Conservation (phyloP, 2,113 vertebrate genomes). For the Corythoichthys intestinalis region DNA sequence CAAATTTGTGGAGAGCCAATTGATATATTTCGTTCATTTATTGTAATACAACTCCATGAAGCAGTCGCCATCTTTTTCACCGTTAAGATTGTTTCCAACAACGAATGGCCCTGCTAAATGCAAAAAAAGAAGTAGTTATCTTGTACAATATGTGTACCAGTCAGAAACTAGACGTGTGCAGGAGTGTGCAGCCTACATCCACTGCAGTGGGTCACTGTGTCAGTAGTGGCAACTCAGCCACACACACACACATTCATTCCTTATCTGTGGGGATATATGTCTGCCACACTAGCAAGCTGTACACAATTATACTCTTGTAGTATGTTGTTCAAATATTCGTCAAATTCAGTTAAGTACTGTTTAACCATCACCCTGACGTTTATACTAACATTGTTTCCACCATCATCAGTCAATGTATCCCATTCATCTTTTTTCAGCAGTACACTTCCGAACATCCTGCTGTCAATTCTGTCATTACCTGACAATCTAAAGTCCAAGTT, state of each 20-base stretch:
- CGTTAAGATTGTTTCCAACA: conserved; percentile 1
- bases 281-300: not conserved
- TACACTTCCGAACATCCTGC: not conserved
- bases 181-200: conserved; percentile 49
- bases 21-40: not conserved
- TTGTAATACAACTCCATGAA: not conserved
- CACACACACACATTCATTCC: not conserved
- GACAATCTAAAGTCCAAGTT: not conserved
- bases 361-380: no score
- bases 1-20: no score
- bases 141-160: conserved; percentile 10
- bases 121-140: conserved; percentile 26
- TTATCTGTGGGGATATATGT: conserved; percentile 6
- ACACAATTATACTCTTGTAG: not conserved
- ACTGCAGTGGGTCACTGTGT: conserved; percentile 64
- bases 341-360: not conserved
- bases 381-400: no score
- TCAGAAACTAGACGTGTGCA: conserved; percentile 26
- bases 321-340: not conserved
- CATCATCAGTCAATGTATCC: not conserved
- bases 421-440: not conserved
- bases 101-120: conserved; percentile 14
- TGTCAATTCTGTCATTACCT: not conserved
- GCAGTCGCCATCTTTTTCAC: not conserved
- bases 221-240: conserved; percentile 31